Evolutionary conservation across 2,888 invertebrate species (phyloP), one percentile per base, ranked within the genome.

Genomic region (Oegoconia quadripuncta): DNA sequence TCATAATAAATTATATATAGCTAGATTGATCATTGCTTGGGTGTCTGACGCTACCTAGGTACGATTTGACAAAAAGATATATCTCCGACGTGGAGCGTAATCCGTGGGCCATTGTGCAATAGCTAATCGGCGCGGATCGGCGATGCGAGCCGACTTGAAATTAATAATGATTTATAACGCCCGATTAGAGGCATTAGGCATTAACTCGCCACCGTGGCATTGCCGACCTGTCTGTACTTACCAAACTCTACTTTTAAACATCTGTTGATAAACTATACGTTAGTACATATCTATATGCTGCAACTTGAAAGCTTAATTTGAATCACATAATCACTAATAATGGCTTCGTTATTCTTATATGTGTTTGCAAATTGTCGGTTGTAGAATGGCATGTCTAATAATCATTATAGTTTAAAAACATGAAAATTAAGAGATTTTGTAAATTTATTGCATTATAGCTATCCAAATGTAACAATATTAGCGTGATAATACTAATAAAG

Each of bases 141-240:
- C 74, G 65, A 57, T 58, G 66, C 58, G 59, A 59, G 59, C 59
- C 67, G 71, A 72, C 73, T 73, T 66, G 64, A 79, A 80, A 83
- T 83, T 87, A 86, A 87, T 84, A 84, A 80, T 83, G 82, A 87
- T 87, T 84, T 84, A 87, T 82, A 76, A 72, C 81, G 73, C 58
- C 59, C 81, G 86, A 84, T 87, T 87, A 84, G 68, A 69, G 62
- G 70, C 65, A 64, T 76, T 78, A 75, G 65, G 70, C 52, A 71
- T 75, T 74, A 69, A 56, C 46, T 46, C 48, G 46, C 47, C 40
- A 69, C 73, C 62, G 64, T 50, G 50, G 64, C 67, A 69, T 68
- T 67, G 66, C 55, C 59, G 49, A 55, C 23, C 15, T 29, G 14
- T 13, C 29, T 29, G n/a, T 7, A 5, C 11, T 11, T 42, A 44